A percentile compares a stretch with the other conserved stretches of the same genome.
Evolutionary conservation across 2,113 vertebrate genomes (phyloP).

Genomic region (Condylura cristata): DNA sequence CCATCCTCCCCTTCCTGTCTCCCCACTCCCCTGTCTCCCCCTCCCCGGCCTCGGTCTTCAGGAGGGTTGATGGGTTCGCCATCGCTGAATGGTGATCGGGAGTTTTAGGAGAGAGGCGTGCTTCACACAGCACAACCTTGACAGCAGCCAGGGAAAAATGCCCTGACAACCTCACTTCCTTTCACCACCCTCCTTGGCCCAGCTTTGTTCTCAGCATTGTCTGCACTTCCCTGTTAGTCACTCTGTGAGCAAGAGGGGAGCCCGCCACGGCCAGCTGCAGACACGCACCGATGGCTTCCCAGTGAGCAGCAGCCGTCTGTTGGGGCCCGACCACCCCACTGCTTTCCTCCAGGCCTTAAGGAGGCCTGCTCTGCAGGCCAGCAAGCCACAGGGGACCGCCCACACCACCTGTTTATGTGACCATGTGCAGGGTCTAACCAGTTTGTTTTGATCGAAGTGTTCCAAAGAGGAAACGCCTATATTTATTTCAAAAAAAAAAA

Average conservation of each 20-base stretch:
- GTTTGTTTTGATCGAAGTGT: constrained; percentile 68
- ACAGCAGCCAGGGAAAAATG: constrained; percentile 3
- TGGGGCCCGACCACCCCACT: not conserved
- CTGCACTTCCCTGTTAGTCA: constrained; percentile 79
- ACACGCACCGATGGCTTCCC: constrained; percentile 50
- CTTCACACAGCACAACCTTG: not conserved
- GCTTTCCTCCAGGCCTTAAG: not conserved
- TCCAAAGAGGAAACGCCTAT: constrained; percentile 75
- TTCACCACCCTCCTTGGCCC: constrained; percentile 62
- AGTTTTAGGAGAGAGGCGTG: not conserved
- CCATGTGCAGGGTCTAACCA: constrained; percentile 1
- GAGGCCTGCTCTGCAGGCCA: constrained; percentile 22
- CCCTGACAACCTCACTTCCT: constrained; percentile 70
- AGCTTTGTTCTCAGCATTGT: constrained; percentile 70
- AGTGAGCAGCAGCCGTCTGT: accelerated
- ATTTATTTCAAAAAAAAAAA: constrained; percentile 33
- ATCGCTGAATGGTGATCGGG: not conserved
- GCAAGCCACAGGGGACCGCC: constrained; percentile 50
- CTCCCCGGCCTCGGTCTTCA: too few species aligned
- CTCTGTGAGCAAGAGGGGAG: constrained; percentile 80
- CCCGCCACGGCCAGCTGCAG: constrained; percentile 81
- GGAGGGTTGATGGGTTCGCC: not conserved
- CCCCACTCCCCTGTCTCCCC: too few species aligned
- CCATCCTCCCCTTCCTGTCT: too few species aligned
- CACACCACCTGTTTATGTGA: constrained; percentile 61